These are phyloP conservation scores for Pantelozetes paolii DNA, from an alignment of 2,888 invertebrate species.

Conservation along the genomic window DNA sequence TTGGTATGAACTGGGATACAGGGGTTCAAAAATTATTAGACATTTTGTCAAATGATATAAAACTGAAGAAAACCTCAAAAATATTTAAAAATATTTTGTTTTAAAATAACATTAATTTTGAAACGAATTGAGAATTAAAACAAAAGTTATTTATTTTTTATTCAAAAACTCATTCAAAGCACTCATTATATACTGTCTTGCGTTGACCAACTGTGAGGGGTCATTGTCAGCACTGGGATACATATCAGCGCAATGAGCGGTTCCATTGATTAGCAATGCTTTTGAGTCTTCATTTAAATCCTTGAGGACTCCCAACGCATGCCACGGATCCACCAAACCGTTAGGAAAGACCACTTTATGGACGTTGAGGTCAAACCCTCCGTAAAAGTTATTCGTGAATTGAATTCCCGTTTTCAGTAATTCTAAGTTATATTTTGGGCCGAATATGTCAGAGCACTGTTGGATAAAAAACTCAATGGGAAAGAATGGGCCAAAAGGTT, in stretches of 20 bases:
- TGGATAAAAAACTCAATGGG: slow-evolving; percentile 70
- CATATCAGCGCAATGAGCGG: slow-evolving; percentile 94
- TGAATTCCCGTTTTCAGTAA: slow-evolving; percentile 62
- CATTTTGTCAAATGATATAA: too few species aligned
- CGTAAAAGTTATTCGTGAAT: slow-evolving; percentile 70
- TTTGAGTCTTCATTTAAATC: slow-evolving; percentile 51
- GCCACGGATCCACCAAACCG: slow-evolving; percentile 72
- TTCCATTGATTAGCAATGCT: slow-evolving; percentile 55
- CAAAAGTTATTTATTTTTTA: too few species aligned
- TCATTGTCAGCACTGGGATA: slow-evolving; percentile 70
- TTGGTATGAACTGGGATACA: too few species aligned
- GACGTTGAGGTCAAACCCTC: slow-evolving; percentile 66
- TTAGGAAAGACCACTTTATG: slow-evolving; percentile 77
- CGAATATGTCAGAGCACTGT: slow-evolving; percentile 73
- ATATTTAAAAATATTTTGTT: too few species aligned
- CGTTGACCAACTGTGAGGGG: slow-evolving; percentile 63
- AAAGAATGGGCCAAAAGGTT: slow-evolving; percentile 70
- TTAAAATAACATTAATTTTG: too few species aligned
- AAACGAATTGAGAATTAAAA: too few species aligned
- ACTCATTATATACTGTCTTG: slow-evolving; percentile 62
- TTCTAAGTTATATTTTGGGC: slow-evolving; percentile 57
- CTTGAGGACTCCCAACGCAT: slow-evolving; percentile 55
- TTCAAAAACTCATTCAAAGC: too few species aligned
- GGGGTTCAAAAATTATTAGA: too few species aligned
- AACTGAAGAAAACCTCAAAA: too few species aligned